A percentile compares a stretch with the other conserved stretches of the same genome.
phyloP scores from a whole-genome alignment of 92 coral and sea anemone species.

The Meandrina meandrites region DNA sequence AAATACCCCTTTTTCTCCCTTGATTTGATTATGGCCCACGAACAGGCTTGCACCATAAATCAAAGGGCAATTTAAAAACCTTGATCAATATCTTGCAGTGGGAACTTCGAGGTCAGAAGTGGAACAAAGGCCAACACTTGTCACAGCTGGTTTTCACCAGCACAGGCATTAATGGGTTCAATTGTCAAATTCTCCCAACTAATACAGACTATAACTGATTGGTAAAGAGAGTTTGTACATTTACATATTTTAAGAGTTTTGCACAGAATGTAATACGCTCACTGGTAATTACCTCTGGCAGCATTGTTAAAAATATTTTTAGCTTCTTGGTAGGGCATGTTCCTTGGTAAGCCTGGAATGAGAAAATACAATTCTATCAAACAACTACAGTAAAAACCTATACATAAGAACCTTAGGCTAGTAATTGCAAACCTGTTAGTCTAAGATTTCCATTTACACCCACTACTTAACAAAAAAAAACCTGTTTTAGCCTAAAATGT shows the following conservation, averaged over 20 bases:
- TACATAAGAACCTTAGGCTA: too few relatives aligned
- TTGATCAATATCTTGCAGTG: too few relatives aligned
- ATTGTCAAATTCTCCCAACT: background rate
- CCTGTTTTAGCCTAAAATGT: too few relatives aligned
- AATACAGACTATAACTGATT: too few relatives aligned
- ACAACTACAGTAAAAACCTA: too few relatives aligned
- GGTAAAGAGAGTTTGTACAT: background rate
- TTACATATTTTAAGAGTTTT: background rate
- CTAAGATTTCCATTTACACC: too few relatives aligned
- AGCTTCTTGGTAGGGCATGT: constrained; percentile 84
- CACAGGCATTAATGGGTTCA: too few relatives aligned
- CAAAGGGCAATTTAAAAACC: background rate
- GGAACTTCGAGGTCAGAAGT: too few relatives aligned
- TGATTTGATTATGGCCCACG: background rate
- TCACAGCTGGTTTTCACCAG: too few relatives aligned
- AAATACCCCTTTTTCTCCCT: background rate
- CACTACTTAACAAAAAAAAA: too few relatives aligned
- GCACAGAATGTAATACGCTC: background rate
- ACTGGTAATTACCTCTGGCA: constrained; percentile 61
- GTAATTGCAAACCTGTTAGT: too few relatives aligned
- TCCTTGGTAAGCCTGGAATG: constrained; percentile 80
- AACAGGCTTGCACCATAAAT: background rate
- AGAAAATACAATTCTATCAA: background rate
- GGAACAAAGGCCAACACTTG: too few relatives aligned
- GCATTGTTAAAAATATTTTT: constrained; percentile 81